phyloP scores from a whole-genome alignment of 2,888 invertebrate genomes.

The Nephrocerus scutellatus region DNA sequence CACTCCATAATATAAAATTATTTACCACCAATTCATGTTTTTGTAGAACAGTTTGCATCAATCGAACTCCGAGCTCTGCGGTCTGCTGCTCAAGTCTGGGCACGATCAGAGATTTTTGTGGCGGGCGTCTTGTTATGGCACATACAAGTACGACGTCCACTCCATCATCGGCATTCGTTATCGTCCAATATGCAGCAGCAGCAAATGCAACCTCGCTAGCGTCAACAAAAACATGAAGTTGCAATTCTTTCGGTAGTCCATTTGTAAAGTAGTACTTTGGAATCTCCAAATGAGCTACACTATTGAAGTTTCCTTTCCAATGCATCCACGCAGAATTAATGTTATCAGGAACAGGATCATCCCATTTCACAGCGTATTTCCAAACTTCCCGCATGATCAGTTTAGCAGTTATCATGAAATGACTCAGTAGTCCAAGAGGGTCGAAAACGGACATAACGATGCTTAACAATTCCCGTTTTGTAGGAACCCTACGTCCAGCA shows the following conservation, averaged over 20 bases:
- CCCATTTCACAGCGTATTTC: too few relatives aligned
- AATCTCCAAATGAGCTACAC: conserved; percentile 1
- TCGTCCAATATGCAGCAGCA: conserved; percentile 14
- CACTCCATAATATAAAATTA: conserved; percentile 8
- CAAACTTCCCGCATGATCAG: too few relatives aligned
- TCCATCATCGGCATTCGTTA: conserved; percentile 2
- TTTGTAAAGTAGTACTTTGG: conserved; percentile 8
- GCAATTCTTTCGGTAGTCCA: neutral
- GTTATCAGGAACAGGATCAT: too few relatives aligned
- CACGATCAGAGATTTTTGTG: conserved; percentile 8
- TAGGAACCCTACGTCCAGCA: too few relatives aligned
- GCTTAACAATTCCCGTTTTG: too few relatives aligned
- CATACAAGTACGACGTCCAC: conserved; percentile 12
- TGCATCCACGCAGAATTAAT: too few relatives aligned
- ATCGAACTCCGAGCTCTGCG: conserved; percentile 12
- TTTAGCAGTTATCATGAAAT: too few relatives aligned
- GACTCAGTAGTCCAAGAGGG: too few relatives aligned
- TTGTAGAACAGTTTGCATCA: conserved; percentile 5
- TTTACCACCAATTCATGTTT: conserved; percentile 5
- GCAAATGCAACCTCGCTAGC: conserved; percentile 17
- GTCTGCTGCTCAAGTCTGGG: conserved; percentile 13
- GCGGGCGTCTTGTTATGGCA: conserved; percentile 11
- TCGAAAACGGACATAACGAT: too few relatives aligned
- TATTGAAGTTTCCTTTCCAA: too few relatives aligned
- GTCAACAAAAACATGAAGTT: conserved; percentile 14